Evolutionary conservation across 2,113 vertebrate genomes (phyloP), one percentile per base, ranked within the genome.

Genomic region (Dicrurus megarhynchus): DNA sequence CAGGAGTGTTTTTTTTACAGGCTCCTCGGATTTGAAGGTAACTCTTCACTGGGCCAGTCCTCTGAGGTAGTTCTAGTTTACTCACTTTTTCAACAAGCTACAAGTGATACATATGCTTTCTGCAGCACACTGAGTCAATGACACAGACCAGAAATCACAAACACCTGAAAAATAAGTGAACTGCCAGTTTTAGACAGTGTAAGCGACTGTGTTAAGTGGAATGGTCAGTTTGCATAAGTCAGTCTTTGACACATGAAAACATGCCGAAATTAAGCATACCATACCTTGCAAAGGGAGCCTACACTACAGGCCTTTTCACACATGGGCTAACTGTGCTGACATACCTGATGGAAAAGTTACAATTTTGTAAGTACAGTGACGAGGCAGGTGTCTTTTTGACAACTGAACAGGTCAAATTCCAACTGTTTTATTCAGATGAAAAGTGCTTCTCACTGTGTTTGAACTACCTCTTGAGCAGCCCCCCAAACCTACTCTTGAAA

Each of bases 381-480:
- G 35, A 80, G 11, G 15, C 18, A 80, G 30, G 24, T 33, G 39
- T 70, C 47, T 63, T 69, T n/a, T 26, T 60, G 69, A 82, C 16
- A 60, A 30, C 18, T 4, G 21, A 32, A 24, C 13, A 67, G 15
- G 15, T 68, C 49, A 67, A 87, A 79, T 28, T 47, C 21, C 28
- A 41, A 17, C 0, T 16, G 10, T 49, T 56, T 57, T 61, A 39
- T 59, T 71, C 33, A n/a, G 6, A 37, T 5, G 2, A 63, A 80
- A 76, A 26, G 9, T 2, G 3, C 5, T 88, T 70, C 26, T 60
- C 32, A 73, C 5, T n/a, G 26, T 33, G 32, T 42, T 35, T 73
- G 20, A 89, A 44, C 15, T 41, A 32, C 16, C 13, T 41, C 32
- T 13, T 20, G 11, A 79, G n/a, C 0, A 0, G 28, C 3, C 1